A percentile compares a stretch with the other conserved stretches of the same genome.
phyloP scores from a whole-genome alignment of 2,797 vertebrate species.

The Rhinichthys osculus region DNA sequence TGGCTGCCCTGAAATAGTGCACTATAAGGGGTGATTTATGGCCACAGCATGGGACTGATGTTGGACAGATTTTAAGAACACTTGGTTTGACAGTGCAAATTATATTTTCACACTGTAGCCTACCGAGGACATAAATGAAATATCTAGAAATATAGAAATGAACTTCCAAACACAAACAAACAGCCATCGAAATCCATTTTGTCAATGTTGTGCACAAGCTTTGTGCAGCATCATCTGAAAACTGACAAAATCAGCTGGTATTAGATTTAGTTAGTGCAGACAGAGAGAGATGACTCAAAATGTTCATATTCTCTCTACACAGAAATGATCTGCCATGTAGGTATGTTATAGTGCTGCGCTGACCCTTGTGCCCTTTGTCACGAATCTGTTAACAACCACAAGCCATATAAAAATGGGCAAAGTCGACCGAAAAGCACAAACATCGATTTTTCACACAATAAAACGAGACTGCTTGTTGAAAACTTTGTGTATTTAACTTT shows the following conservation, averaged over 20 bases:
- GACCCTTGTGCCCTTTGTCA: not conserved
- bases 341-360: not conserved
- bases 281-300: not conserved
- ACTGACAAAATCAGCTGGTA: not conserved
- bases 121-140: too few relatives aligned
- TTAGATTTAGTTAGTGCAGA: not conserved
- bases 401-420: not conserved
- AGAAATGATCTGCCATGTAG: constrained; percentile 10
- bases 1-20: not conserved
- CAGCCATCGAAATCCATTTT: not conserved
- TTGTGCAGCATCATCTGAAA: not conserved
- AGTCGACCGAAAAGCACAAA: not conserved
- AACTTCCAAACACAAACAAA: constrained; percentile 20
- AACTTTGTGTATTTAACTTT: not conserved
- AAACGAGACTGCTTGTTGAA: constrained; percentile 16
- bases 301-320: not conserved
- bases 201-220: not conserved
- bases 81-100: not conserved
- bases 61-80: not conserved
- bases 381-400: constrained; percentile 18
- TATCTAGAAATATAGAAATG: not conserved
- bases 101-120: not conserved
- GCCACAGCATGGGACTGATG: not conserved
- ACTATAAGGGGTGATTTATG: not conserved
- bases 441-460: not conserved